Evolutionary conservation across 2,888 invertebrate genomes (phyloP).

Genomic region (Acronicta leporina): DNA sequence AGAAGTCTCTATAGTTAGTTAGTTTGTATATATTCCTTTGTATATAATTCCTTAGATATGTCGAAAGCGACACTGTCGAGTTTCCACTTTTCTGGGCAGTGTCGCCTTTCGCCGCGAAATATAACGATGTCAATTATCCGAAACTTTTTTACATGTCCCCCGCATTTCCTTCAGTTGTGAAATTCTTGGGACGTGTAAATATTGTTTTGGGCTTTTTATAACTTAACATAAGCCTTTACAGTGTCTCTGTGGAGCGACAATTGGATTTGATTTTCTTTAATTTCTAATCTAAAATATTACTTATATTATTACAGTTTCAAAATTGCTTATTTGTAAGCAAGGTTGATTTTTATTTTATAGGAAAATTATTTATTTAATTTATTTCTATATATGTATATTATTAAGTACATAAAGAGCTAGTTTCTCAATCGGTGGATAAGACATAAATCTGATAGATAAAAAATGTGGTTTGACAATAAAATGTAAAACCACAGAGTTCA

Average conservation of each 20-base stretch:
- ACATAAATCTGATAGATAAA: too few species aligned
- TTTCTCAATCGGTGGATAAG: too few species aligned
- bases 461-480: too few species aligned
- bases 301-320: neutral
- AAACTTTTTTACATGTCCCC: neutral
- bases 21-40: conserved; percentile 23
- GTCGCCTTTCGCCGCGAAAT: conserved; percentile 16
- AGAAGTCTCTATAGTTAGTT: neutral
- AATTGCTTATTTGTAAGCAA: neutral
- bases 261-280: conserved; percentile 31
- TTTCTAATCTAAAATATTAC: too few species aligned
- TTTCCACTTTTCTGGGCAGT: conserved; percentile 23
- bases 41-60: conserved; percentile 18
- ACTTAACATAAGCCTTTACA: conserved; percentile 9
- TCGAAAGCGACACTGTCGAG: conserved; percentile 20
- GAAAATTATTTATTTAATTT: too few species aligned
- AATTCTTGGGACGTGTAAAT: neutral
- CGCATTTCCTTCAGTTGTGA: neutral
- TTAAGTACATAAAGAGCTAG: too few species aligned
- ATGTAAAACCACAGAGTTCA: too few species aligned
- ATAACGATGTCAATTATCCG: conserved; percentile 6
- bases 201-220: conserved; percentile 4
- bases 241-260: conserved; percentile 26
- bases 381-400: too few species aligned
- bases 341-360: neutral